phyloP scores from a whole-genome alignment of 1,140 invertebrate species.

The Melanaphis sacchari region DNA sequence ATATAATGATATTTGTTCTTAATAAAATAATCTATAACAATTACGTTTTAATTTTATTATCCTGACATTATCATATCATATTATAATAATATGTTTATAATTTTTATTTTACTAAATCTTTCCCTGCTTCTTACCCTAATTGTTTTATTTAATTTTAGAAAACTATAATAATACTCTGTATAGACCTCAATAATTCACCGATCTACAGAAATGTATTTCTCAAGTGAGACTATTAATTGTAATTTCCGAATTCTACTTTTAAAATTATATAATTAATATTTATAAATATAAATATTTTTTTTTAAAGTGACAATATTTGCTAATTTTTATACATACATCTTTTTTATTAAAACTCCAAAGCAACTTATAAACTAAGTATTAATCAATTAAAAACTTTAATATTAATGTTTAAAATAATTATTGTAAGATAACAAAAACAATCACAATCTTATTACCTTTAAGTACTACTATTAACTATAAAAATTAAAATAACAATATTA shows the following conservation, averaged over 20 bases:
- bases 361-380: not conserved
- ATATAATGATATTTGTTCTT: not conserved
- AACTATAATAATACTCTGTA: not conserved
- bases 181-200: not conserved
- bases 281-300: not conserved
- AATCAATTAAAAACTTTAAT: not conserved
- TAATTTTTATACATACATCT: not conserved
- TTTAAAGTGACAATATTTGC: not conserved
- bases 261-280: not conserved
- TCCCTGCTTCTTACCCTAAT: not conserved
- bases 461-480: not conserved
- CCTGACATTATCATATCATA: not conserved
- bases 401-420: not conserved
- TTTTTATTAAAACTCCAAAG: not conserved
- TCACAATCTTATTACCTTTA: not conserved
- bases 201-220: not conserved
- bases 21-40: constrained; percentile 1
- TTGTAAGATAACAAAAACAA: not conserved
- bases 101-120: not conserved
- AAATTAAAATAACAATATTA: not conserved
- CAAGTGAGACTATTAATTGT: not conserved
- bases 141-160: not conserved
- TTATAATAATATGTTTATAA: not conserved
- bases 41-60: constrained; percentile 10
- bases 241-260: not conserved